Base-by-base conservation (phyloP, 2,797 vertebrate genomes). In the Furcifer pardalis region DNA sequence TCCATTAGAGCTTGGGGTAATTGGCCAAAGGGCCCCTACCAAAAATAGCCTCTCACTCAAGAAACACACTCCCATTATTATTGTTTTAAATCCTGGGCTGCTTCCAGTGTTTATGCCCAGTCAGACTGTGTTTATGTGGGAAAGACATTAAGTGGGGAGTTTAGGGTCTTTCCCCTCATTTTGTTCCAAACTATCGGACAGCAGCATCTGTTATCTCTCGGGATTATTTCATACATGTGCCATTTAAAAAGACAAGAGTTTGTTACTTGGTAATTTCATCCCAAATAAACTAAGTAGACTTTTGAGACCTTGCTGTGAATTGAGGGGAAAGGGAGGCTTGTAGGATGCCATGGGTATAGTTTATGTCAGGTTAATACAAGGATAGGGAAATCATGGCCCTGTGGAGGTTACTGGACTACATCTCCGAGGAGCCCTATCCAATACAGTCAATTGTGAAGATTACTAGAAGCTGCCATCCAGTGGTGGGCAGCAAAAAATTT, bases 41-140 rank as follows among this genome's bases (percentile, higher is more conserved):
- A 49, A 85, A 75, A 68, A 75, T 60, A 76, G 42, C 40, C 40
- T 60, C 62, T 46, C n/a, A 60, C n/a, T n/a, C 52, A 44, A 71
- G 35, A 23, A 62, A 63, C 40, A 37, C 21, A 5, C 40, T 62
- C 32, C 42, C 42, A n/a, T 40, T 52, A 42, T 32, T 6, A 19
- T 21, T 35, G 19, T 66, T 19, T 63, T 35, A 15, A 32, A 71
- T 25, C 9, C 4, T 2, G 25, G 66, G 30, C 44, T 60, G 7
- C 56, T 21, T 63, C 27, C 8, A 78, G 27, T 23, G 21, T 62
- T 65, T 73, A 37, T 60, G 40, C 8, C n/a, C 63, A 69, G 21
- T 42, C n/a, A 80, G 77, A 63, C 15, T 79, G 77, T 46, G 66
- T 15, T 71, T 62, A 10, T 35, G 32, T 25, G 52, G 77, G 15